These are phyloP conservation scores for Apodemia duryi DNA, from an alignment of 2,888 invertebrate genomes.

Conservation along the genomic window DNA sequence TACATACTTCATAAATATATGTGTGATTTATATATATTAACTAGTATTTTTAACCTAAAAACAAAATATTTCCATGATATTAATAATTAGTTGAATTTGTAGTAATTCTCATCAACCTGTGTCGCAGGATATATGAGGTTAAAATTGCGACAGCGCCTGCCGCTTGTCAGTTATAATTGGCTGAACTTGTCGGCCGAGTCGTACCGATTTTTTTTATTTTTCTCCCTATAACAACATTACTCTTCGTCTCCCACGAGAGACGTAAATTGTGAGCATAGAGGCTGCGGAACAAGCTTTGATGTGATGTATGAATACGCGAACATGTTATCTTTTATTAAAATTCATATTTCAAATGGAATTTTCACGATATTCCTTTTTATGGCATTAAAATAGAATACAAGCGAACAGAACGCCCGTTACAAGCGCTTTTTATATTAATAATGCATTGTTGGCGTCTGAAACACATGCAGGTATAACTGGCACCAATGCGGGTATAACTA, in stretches of 20 bases:
- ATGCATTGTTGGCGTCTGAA: not conserved
- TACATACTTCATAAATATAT: not conserved
- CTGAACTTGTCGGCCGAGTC: slow-evolving; percentile 74
- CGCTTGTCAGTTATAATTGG: slow-evolving; percentile 79
- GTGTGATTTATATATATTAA: not conserved
- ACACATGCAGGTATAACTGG: not conserved
- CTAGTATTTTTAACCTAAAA: too few relatives aligned
- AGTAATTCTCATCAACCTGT: slow-evolving; percentile 20
- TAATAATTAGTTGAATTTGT: slow-evolving; percentile 13
- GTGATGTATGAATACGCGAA: slow-evolving; percentile 70
- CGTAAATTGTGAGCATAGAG: slow-evolving; percentile 71
- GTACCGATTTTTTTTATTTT: slow-evolving; percentile 62
- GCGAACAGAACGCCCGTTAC: not conserved
- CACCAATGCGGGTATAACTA: not conserved
- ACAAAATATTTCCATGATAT: not conserved
- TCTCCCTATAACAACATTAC: slow-evolving; percentile 67
- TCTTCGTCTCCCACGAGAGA: slow-evolving; percentile 76
- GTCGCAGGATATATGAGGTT: slow-evolving; percentile 45
- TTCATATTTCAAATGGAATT: slow-evolving; percentile 58
- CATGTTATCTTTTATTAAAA: slow-evolving; percentile 67
- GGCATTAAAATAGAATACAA: slow-evolving; percentile 24
- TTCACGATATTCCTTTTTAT: slow-evolving; percentile 35
- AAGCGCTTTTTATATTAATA: not conserved
- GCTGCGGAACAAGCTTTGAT: slow-evolving; percentile 67
- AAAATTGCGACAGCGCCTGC: slow-evolving; percentile 66